Evolutionary conservation across 2,797 vertebrate species (phyloP).

Genomic region (Phoxinus dragarum): DNA sequence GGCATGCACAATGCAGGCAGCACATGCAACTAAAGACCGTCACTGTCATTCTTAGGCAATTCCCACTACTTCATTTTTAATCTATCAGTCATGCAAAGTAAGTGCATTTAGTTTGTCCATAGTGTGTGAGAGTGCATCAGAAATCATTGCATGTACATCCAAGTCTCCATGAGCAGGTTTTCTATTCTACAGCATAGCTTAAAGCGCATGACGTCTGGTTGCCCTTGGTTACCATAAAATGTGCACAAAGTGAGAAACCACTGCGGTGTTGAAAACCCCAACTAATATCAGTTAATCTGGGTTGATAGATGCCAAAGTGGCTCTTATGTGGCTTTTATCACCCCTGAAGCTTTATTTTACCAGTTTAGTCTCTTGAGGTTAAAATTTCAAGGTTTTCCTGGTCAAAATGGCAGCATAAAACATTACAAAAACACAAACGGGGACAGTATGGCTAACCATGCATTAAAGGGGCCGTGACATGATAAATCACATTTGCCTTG

Average conservation of each 20-base stretch:
- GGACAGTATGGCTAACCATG: too few species aligned
- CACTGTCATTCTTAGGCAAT: background rate
- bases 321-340: background rate
- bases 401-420: background rate
- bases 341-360: background rate
- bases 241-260: constrained; percentile 2
- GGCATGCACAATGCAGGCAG: background rate
- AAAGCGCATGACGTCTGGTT: background rate
- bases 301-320: background rate
- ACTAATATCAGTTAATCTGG: background rate
- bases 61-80: background rate
- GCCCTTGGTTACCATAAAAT: constrained; percentile 23
- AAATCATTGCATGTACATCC: constrained; percentile 9
- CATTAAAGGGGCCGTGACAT: background rate
- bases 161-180: background rate
- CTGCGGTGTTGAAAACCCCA: background rate
- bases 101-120: background rate
- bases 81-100: background rate
- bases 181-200: constrained; percentile 20
- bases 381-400: background rate
- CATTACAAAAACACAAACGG: background rate
- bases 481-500: background rate
- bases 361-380: background rate
- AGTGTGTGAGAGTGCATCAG: background rate
- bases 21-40: background rate